Percentiles rank a stretch among this genome's conserved stretches.
Evolutionary conservation across 2,888 invertebrate genomes (phyloP).

Genomic region (Ophonus ardosiacus): DNA sequence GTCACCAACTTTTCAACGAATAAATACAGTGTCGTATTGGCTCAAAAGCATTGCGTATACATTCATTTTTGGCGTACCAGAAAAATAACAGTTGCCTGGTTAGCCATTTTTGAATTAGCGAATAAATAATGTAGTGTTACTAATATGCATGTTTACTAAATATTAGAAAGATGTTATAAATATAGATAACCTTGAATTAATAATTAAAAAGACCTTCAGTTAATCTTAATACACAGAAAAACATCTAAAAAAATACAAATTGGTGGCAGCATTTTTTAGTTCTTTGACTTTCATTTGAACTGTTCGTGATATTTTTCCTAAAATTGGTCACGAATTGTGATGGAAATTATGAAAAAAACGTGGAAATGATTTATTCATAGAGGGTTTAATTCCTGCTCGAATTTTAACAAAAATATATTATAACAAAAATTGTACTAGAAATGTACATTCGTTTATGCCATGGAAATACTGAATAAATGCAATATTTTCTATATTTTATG

Average conservation of each 20-base stretch:
- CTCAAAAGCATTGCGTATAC: background rate
- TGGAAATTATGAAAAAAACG: background rate
- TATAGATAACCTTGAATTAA: slow-evolving; percentile 43
- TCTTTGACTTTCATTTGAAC: background rate
- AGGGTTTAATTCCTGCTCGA: background rate
- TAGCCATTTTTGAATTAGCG: slow-evolving; percentile 27
- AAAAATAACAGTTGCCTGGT: slow-evolving; percentile 39
- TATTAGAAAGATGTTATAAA: slow-evolving; percentile 19
- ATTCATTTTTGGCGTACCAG: slow-evolving; percentile 39
- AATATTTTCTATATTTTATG: no score
- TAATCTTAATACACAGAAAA: slow-evolving; percentile 9
- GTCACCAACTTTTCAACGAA: background rate
- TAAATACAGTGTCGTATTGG: background rate
- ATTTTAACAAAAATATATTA: background rate
- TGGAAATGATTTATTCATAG: background rate
- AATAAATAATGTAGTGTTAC: background rate
- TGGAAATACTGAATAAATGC: no score
- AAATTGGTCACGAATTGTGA: slow-evolving; percentile 4
- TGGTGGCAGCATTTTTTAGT: slow-evolving; percentile 21
- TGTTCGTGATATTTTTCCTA: background rate
- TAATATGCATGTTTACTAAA: slow-evolving; percentile 25
- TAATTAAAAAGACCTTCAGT: slow-evolving; percentile 38
- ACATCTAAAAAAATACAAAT: slow-evolving; percentile 1
- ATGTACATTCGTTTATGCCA: no score
- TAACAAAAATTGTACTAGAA: no score